Evolutionary conservation across 2,797 vertebrate species (phyloP).

Genomic region (Tachyglossus aculeatus): DNA sequence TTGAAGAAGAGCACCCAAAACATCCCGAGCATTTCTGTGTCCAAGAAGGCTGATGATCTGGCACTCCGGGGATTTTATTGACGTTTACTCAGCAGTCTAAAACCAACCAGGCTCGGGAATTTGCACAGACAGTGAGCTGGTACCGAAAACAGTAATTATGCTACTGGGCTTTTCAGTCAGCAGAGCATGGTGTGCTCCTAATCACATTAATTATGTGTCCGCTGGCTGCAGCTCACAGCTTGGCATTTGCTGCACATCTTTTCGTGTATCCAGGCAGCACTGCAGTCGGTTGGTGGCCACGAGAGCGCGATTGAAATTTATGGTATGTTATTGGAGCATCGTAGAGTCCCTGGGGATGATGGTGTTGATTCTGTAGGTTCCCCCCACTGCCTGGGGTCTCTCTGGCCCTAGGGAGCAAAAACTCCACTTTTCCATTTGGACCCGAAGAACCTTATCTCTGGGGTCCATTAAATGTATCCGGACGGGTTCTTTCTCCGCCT

Average conservation of each 20-base stretch:
- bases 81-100: conserved; percentile 76
- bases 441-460: conserved; percentile 19
- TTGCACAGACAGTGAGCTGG: conserved; percentile 73
- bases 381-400: neutral
- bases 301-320: conserved; percentile 10
- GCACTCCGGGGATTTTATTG: conserved; percentile 77
- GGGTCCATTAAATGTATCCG: conserved; percentile 12
- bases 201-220: conserved; percentile 77
- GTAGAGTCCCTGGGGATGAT: neutral
- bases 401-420: conserved; percentile 18
- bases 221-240: conserved; percentile 66
- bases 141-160: conserved; percentile 79
- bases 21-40: conserved; percentile 65
- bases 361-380: neutral
- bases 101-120: conserved; percentile 78
- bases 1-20: conserved; percentile 47
- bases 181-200: conserved; percentile 72
- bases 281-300: conserved; percentile 38
- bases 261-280: conserved; percentile 42
- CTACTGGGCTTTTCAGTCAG: conserved; percentile 75
- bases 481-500: conserved; percentile 10
- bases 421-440: conserved; percentile 28
- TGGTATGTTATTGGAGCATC: neutral
- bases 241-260: conserved; percentile 64
- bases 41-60: conserved; percentile 69